These are phyloP conservation scores for Drosophila picticornis DNA, from an alignment of 2,888 invertebrate species.

Conservation along the genomic window DNA sequence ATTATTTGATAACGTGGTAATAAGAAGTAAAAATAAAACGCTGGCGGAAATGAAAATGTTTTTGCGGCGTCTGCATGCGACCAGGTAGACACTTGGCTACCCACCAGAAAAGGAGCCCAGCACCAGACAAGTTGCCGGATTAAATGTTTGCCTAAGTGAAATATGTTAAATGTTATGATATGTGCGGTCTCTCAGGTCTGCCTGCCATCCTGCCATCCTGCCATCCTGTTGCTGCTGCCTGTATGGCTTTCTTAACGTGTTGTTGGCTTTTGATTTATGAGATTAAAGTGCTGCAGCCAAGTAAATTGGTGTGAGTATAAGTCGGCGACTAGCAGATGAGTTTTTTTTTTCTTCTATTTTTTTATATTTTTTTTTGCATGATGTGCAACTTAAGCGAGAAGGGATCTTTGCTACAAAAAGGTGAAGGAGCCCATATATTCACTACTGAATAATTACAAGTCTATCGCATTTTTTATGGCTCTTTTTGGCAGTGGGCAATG, in stretches of 20 bases:
- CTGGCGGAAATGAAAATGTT: conserved; percentile 75
- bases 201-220: conserved; percentile 11
- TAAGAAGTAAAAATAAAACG: conserved; percentile 81
- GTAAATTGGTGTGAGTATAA: conserved; percentile 5
- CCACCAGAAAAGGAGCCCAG: neutral
- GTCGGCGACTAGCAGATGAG: conserved; percentile 20
- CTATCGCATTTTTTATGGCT: conserved; percentile 25
- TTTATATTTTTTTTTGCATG: conserved; percentile 28
- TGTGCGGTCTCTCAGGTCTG: conserved; percentile 49
- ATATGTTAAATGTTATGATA: conserved; percentile 80
- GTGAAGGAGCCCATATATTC: conserved; percentile 14
- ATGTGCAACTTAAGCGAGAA: conserved; percentile 29
- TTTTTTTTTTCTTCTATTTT: neutral
- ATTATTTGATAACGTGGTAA: conserved; percentile 78
- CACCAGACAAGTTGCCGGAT: conserved; percentile 67
- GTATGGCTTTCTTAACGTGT: conserved; percentile 28
- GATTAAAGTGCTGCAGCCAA: conserved; percentile 56
- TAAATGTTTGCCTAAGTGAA: conserved; percentile 81
- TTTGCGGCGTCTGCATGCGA: conserved; percentile 9
- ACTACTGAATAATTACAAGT: conserved; percentile 52
- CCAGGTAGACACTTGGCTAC: conserved; percentile 21
- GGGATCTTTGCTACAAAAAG: conserved; percentile 7
- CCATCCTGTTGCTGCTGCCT: conserved; percentile 20
- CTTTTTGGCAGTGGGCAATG: conserved; percentile 30
- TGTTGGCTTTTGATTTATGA: conserved; percentile 72